These are phyloP conservation scores for Brachyhypopomus gauderio DNA, from an alignment of 2,113 vertebrate genomes.

Conservation along the genomic window DNA sequence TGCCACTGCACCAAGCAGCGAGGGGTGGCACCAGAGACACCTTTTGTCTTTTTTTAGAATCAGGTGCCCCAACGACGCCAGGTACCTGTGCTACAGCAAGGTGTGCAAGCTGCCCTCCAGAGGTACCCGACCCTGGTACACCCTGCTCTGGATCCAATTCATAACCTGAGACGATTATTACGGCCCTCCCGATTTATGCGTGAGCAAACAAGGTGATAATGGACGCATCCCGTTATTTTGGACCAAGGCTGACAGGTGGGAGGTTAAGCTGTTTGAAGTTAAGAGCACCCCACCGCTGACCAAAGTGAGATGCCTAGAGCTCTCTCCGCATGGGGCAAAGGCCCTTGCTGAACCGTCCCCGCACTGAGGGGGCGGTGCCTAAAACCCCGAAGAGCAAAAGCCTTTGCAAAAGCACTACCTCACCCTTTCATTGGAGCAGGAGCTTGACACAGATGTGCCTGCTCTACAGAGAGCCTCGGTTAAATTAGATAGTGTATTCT, in stretches of 20 bases:
- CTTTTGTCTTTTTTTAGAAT: slow-evolving; percentile 64
- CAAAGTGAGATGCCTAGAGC: slow-evolving; percentile 35
- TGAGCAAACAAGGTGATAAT: slow-evolving; percentile 57
- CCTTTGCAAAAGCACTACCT: background rate
- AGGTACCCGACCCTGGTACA: slow-evolving; percentile 51
- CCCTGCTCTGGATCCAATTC: slow-evolving; percentile 21
- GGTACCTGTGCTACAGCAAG: slow-evolving; percentile 47
- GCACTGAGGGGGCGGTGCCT: no score
- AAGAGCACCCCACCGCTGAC: slow-evolving; percentile 40
- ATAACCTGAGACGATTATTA: slow-evolving; percentile 58
- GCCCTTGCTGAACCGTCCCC: background rate
- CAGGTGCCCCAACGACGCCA: slow-evolving; percentile 55
- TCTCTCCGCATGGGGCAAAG: slow-evolving; percentile 21
- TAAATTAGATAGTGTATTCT: background rate
- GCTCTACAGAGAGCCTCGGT: background rate
- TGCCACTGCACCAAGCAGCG: slow-evolving; percentile 8
- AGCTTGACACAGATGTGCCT: background rate
- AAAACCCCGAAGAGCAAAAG: background rate
- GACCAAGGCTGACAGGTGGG: slow-evolving; percentile 60
- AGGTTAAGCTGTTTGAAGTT: slow-evolving; percentile 56
- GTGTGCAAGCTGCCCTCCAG: slow-evolving; percentile 38
- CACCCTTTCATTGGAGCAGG: slow-evolving; percentile 3
- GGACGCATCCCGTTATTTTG: slow-evolving; percentile 48
- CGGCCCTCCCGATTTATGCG: slow-evolving; percentile 45
- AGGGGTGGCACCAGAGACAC: slow-evolving; percentile 58